A percentile compares a stretch with the other conserved stretches of the same genome.
phyloP scores from a whole-genome alignment of 1,140 invertebrate genomes.

The Chymomyza costata region DNA sequence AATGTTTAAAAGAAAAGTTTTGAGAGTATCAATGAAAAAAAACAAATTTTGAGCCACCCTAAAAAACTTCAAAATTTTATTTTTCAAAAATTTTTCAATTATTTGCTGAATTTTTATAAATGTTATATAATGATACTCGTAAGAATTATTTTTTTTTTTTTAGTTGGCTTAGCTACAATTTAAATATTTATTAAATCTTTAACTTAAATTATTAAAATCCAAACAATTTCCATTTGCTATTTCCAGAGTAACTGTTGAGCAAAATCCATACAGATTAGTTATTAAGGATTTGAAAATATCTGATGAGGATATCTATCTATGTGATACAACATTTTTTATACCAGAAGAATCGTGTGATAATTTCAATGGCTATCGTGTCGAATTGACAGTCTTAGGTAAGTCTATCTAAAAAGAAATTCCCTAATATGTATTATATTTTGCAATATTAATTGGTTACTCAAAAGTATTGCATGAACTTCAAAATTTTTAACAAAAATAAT shows the following conservation, averaged over 20 bases:
- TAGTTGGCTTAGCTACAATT: too few species aligned
- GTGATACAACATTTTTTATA: constrained; percentile 75
- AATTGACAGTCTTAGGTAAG: constrained; percentile 73
- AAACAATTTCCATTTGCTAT: constrained; percentile 1
- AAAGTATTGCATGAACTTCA: background rate
- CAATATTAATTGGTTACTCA: background rate
- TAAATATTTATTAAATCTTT: background rate
- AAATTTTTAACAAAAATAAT: background rate
- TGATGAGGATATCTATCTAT: constrained; percentile 74
- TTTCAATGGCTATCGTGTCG: constrained; percentile 72
- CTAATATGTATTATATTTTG: constrained; percentile 5
- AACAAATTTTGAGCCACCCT: too few species aligned
- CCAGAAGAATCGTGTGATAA: constrained; percentile 74
- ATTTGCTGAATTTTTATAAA: background rate
- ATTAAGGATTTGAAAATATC: constrained; percentile 72
- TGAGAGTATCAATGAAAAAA: too few species aligned
- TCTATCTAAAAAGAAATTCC: background rate
- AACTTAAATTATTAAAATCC: background rate
- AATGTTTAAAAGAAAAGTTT: too few species aligned
- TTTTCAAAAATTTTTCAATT: background rate
- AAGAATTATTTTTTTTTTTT: too few species aligned
- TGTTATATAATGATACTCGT: too few species aligned
- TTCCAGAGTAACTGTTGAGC: constrained; percentile 64
- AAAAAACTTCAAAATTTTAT: background rate
- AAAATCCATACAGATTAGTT: constrained; percentile 68